phyloP scores from a whole-genome alignment of 2,113 vertebrate species.

The Rhynchomys soricoides region DNA sequence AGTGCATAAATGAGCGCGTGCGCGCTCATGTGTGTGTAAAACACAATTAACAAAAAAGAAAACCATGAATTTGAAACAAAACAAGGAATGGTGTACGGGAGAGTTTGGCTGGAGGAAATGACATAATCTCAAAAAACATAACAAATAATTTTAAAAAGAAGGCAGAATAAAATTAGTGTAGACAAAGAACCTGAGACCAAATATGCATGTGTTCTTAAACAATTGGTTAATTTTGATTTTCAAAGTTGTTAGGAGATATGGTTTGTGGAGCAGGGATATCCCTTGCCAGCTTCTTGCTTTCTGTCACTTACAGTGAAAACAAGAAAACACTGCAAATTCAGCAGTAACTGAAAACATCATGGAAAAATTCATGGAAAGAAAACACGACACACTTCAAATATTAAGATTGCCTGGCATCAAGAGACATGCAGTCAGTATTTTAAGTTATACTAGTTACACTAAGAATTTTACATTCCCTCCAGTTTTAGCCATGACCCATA shows the following conservation, averaged over 20 bases:
- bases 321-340: slow-evolving; percentile 16
- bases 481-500: neutral
- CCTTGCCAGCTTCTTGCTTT: neutral
- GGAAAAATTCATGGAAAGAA: neutral
- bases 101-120: neutral
- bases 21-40: neutral
- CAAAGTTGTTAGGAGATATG: neutral
- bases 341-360: slow-evolving; percentile 9
- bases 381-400: slow-evolving; percentile 6
- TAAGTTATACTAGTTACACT: neutral
- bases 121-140: neutral
- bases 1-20: no score
- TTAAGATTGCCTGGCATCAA: neutral
- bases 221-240: neutral
- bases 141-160: neutral
- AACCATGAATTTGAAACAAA: neutral
- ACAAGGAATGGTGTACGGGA: neutral
- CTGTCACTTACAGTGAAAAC: neutral
- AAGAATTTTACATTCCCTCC: neutral
- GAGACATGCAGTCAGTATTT: neutral
- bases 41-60: neutral
- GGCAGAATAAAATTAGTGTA: neutral
- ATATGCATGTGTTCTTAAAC: neutral
- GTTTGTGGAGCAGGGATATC: neutral
- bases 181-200: neutral